These are phyloP conservation scores for Aphidius colemani DNA, from an alignment of 2,888 invertebrate species.

Conservation along the genomic window DNA sequence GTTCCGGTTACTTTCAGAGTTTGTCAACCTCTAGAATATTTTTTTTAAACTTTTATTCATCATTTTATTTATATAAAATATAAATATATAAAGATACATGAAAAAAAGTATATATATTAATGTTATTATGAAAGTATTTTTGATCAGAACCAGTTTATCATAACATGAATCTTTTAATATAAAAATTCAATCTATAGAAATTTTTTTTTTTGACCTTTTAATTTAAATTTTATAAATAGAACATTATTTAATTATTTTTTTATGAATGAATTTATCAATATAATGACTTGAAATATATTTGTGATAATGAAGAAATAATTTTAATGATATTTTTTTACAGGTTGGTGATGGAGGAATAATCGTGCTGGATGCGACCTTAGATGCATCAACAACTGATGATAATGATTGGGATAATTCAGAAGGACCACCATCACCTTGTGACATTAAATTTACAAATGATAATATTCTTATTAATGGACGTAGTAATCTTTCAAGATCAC, in stretches of 20 bases:
- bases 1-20: too few relatives aligned
- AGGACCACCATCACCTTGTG: constrained; percentile 79
- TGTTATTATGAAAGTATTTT: too few relatives aligned
- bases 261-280: not conserved
- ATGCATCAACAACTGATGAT: constrained; percentile 69
- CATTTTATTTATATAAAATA: too few relatives aligned
- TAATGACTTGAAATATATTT: not conserved
- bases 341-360: constrained; percentile 69
- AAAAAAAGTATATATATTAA: too few relatives aligned
- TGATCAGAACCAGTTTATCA: too few relatives aligned
- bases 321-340: constrained; percentile 55
- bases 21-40: too few relatives aligned
- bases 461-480: constrained; percentile 89
- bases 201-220: too few relatives aligned
- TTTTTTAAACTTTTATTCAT: too few relatives aligned
- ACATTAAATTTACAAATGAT: constrained; percentile 83
- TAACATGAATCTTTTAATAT: too few relatives aligned
- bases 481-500: constrained; percentile 76
- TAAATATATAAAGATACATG: too few relatives aligned
- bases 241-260: not conserved
- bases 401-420: constrained; percentile 63
- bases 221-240: too few relatives aligned
- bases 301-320: not conserved
- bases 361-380: constrained; percentile 65
- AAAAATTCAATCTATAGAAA: too few relatives aligned